Evolutionary conservation across 2,113 vertebrate species (phyloP), one percentile per base, ranked within the genome.

Genomic region (Brachirus orientalis): DNA sequence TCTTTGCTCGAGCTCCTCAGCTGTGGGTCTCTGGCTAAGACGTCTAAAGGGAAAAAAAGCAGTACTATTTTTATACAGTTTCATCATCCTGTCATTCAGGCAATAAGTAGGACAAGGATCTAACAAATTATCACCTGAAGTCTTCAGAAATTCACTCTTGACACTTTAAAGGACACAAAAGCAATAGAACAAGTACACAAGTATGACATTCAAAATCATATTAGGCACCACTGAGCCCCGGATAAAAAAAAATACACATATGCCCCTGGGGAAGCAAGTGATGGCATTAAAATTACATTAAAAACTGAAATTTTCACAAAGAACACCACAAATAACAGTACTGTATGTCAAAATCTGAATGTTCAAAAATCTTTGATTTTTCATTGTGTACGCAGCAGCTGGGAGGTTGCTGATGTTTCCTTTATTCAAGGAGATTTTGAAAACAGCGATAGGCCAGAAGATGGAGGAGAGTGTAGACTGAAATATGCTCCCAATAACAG

Each of bases 1-100:
- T 83, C 98, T 95, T 80, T 99, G 98, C 88, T 98, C 97, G 53
- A 99, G 90, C 67, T 99, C 98, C 81, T 99, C 97, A 1, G 95
- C 94, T 33, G 95, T 95, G 0, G 98, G 98, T 86, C 98, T 96
- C 91, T 99, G 97, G 71, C 98, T 99, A 63, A 99, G 90, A 69
- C 98, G 93, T 86, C 98, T 99, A 62, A 70, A 83, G 58, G 20
- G 55, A 57, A 47, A 67, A 50, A 56, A 54, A 47, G 11, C 2
- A 33, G 18, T 8, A 73, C 72, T 88, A 87, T 90, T 87, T 86
- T 88, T 87, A 88, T 43, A 88, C 80, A 46, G 37, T 65, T 74
- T 72, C 56, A 77, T 78, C 78, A 51, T 52, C 63, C 71, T 72
- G 66, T 84, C 48, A 72, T 75, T 68, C 50, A 61, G 52, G 36